Percentiles rank a stretch among this genome's conserved stretches.
These are phyloP conservation scores for Mustelus asterias DNA, from an alignment of 2,113 vertebrate genomes.

Conservation along the genomic window DNA sequence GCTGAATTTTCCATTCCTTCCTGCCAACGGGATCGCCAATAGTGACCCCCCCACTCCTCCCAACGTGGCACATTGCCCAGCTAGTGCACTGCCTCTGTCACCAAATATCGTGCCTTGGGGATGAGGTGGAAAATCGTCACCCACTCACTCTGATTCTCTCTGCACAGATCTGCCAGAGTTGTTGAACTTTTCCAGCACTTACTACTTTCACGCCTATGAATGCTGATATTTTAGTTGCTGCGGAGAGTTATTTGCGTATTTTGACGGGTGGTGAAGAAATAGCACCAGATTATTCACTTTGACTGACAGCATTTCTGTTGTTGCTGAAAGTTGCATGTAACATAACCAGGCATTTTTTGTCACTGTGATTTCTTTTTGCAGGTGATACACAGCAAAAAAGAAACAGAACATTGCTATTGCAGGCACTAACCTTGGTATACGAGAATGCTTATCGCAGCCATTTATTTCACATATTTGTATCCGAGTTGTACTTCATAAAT, in stretches of 20 bases:
- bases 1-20: no score
- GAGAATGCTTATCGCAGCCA: background rate
- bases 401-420: background rate
- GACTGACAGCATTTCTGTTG: background rate
- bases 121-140: no score
- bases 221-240: background rate
- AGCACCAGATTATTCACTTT: background rate
- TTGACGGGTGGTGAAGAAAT: background rate
- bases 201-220: no score
- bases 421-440: background rate
- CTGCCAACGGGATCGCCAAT: no score
- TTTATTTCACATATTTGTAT: background rate
- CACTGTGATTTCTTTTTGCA: background rate
- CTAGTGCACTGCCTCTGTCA: no score
- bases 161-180: no score
- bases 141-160: no score
- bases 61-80: no score
- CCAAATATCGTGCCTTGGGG: no score
- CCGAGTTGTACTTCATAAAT: background rate
- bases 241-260: background rate
- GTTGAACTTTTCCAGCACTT: no score
- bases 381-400: background rate
- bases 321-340: background rate
- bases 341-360: background rate
- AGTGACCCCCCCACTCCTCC: no score